phyloP scores from a whole-genome alignment of 1,140 invertebrate species.

The Rhopalosiphum maidis region DNA sequence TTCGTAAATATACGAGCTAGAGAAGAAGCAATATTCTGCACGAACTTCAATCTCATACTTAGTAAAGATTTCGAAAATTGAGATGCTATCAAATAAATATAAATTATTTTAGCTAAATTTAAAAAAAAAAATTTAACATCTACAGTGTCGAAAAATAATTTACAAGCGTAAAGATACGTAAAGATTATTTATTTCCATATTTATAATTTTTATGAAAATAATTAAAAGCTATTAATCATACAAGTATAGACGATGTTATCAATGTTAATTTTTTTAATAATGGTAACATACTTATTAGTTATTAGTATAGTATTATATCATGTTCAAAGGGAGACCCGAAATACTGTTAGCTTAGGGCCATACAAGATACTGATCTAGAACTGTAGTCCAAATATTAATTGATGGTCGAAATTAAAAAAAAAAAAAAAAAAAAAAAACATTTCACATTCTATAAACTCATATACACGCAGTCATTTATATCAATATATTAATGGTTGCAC shows the following conservation, averaged over 20 bases:
- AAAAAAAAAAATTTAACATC: too few species aligned
- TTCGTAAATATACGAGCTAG: background rate
- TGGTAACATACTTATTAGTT: background rate
- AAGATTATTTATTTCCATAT: background rate
- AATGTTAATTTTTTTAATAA: constrained; percentile 20
- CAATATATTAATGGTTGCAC: background rate
- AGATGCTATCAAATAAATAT: background rate
- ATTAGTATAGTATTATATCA: background rate
- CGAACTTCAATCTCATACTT: background rate
- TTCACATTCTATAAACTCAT: background rate
- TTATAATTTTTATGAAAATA: constrained; percentile 15
- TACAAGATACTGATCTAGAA: background rate
- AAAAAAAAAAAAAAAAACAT: background rate
- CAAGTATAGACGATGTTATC: background rate
- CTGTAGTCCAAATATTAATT: constrained; percentile 20
- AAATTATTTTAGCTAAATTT: background rate
- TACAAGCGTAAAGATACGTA: background rate
- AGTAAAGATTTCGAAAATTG: background rate
- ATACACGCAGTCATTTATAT: background rate
- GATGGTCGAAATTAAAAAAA: background rate
- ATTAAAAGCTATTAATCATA: constrained; percentile 14
- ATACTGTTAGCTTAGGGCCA: background rate
- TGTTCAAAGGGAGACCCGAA: background rate
- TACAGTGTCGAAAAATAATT: background rate
- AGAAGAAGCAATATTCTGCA: background rate